Percentiles rank a stretch among this genome's conserved stretches.
Evolutionary conservation across 2,113 vertebrate genomes (phyloP).

Genomic region (Nibea albiflora): DNA sequence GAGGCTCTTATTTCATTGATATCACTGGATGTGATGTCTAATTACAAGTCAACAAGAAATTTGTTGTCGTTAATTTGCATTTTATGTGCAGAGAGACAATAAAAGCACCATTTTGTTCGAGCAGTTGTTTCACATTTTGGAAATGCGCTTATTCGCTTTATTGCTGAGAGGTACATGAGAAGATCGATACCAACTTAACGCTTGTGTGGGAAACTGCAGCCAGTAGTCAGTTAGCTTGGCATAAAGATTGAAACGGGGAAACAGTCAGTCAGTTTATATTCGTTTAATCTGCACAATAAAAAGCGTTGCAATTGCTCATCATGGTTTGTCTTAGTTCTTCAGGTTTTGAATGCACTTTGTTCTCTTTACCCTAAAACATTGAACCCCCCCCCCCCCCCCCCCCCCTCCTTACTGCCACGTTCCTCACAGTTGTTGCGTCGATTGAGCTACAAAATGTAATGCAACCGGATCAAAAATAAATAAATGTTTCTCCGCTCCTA

Average conservation of each 20-base stretch:
- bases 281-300: too few relatives aligned
- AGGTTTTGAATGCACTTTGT: too few relatives aligned
- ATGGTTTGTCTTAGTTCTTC: too few relatives aligned
- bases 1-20: not conserved
- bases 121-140: not conserved
- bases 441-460: slow-evolving; percentile 16
- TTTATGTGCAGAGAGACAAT: not conserved
- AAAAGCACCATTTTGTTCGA: not conserved
- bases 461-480: slow-evolving; percentile 16
- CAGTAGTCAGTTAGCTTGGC: not conserved
- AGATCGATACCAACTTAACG: not conserved
- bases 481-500: not conserved
- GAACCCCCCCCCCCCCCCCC: not conserved
- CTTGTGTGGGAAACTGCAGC: not conserved
- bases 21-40: not conserved
- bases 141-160: not conserved
- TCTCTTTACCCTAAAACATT: too few relatives aligned
- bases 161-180: too few relatives aligned
- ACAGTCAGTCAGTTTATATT: too few relatives aligned
- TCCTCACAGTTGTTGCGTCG: not conserved
- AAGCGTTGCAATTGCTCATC: too few relatives aligned
- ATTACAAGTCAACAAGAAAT: not conserved
- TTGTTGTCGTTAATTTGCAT: not conserved
- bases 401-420: not conserved
- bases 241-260: not conserved